Base-by-base conservation (phyloP, 1,140 invertebrate species). In the Cyphomyrmex costatus region DNA sequence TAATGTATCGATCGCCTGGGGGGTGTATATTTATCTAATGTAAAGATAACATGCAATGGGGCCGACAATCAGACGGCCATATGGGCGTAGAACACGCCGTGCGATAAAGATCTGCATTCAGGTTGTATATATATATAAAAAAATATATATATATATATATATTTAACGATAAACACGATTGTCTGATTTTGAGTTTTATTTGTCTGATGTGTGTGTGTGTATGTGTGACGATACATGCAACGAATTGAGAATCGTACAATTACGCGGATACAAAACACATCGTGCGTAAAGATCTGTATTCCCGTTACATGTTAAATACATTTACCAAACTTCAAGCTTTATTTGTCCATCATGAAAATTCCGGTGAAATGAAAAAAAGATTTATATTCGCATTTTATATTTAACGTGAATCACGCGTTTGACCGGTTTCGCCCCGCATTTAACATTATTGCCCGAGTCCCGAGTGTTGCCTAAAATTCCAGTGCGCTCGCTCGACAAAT, bases 121-220 rank as follows among this genome's bases (percentile, higher is more conserved):
- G 19, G 7, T 4, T 58, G 3, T 8, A 16, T 49, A 53, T 42
- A 60, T 83, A n/a, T n/a, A n/a, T n/a, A n/a, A n/a, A n/a, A n/a
- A n/a, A n/a, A n/a, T n/a, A n/a, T n/a, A n/a, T n/a, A n/a, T n/a
- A n/a, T n/a, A n/a, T n/a, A n/a, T 8, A 16, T 49, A 53, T 42
- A 60, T 83, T 56, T 63, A 82, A 83, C 68, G 68, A 51, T 60
- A 74, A 74, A 49, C n/a, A 33, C 36, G 19, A 49, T 73, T 10
- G 56, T 30, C 79, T 60, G 68, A 73, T 83, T 74, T 68, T 21
- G 21, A 27, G 3, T 49, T 56, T 73, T 83, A 46, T 60, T 49
- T 49, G 42, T 83, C n/a, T 49, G 46, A 74, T 33, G 14, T n/a
- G n/a, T n/a, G n/a, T n/a, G n/a, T n/a, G n/a, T n/a, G n/a, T n/a